These are phyloP conservation scores for Poeciliopsis turrubarensis DNA, from an alignment of 2,113 vertebrate species.

Conservation along the genomic window DNA sequence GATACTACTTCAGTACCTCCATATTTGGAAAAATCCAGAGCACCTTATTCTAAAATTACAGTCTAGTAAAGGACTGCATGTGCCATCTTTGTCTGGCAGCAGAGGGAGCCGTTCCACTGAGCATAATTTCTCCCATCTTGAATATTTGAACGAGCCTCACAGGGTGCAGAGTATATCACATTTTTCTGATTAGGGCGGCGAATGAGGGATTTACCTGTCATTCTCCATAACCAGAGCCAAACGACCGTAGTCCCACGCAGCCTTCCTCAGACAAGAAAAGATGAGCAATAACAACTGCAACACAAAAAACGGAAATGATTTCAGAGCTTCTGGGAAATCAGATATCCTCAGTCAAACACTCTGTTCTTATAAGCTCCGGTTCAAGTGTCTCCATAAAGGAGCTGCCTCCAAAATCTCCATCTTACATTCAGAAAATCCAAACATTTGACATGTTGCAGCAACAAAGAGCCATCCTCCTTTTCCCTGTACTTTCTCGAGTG, in stretches of 20 bases:
- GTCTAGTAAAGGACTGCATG: background rate
- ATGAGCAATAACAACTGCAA: constrained; percentile 87
- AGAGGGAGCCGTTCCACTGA: constrained; percentile 65
- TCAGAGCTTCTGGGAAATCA: background rate
- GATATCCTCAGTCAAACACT: constrained; percentile 3
- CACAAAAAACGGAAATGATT: constrained; percentile 38
- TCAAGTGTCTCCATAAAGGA: background rate
- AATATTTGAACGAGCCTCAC: constrained; percentile 20
- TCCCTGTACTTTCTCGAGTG: constrained; percentile 49
- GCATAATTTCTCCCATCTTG: constrained; percentile 42
- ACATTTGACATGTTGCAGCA: constrained; percentile 14
- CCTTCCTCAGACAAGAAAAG: constrained; percentile 96
- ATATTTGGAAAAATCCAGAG: background rate
- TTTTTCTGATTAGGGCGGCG: background rate
- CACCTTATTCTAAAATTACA: background rate
- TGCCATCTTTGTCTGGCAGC: constrained; percentile 48
- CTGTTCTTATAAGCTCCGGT: background rate
- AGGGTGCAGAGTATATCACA: background rate
- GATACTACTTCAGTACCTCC: too few relatives aligned
- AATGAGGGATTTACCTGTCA: constrained; percentile 83
- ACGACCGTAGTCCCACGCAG: constrained; percentile 96
- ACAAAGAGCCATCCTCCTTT: constrained; percentile 38
- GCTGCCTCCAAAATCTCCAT: background rate
- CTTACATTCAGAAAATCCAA: background rate
- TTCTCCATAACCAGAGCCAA: constrained; percentile 94